Conservation (phyloP, 2,888 invertebrate genomes). For the Spilarctia lutea region DNA sequence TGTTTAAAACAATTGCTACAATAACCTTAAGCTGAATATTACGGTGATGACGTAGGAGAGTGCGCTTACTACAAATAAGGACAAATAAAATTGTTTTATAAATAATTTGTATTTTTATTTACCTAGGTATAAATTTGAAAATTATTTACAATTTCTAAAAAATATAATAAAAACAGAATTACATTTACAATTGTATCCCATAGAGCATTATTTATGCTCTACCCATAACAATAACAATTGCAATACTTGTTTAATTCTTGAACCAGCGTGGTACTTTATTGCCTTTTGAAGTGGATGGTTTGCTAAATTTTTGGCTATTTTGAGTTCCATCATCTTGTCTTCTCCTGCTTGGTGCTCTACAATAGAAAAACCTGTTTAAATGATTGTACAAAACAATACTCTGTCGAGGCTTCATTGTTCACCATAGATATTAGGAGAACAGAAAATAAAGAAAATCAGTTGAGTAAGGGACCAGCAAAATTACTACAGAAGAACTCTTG, state of each 20-base stretch:
- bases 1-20: background rate
- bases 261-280: constrained; percentile 83
- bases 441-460: background rate
- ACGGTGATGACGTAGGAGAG: background rate
- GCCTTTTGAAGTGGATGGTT: constrained; percentile 65
- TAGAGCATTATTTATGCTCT: background rate
- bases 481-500: no score
- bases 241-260: constrained; percentile 58
- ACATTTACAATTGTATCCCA: background rate
- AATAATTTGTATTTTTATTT: constrained; percentile 15
- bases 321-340: constrained; percentile 59
- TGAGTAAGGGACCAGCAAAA: background rate
- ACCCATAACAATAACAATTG: background rate
- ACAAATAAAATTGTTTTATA: constrained; percentile 8
- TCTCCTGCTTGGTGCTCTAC: constrained; percentile 77
- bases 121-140: constrained; percentile 4
- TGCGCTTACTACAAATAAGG: background rate
- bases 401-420: background rate
- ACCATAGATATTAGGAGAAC: background rate
- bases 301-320: constrained; percentile 49
- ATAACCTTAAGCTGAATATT: background rate
- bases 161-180: background rate
- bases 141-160: constrained; percentile 11
- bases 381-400: background rate
- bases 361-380: constrained; percentile 1